Conservation (phyloP, 2,797 vertebrate genomes). For the Myotis pilosus region DNA sequence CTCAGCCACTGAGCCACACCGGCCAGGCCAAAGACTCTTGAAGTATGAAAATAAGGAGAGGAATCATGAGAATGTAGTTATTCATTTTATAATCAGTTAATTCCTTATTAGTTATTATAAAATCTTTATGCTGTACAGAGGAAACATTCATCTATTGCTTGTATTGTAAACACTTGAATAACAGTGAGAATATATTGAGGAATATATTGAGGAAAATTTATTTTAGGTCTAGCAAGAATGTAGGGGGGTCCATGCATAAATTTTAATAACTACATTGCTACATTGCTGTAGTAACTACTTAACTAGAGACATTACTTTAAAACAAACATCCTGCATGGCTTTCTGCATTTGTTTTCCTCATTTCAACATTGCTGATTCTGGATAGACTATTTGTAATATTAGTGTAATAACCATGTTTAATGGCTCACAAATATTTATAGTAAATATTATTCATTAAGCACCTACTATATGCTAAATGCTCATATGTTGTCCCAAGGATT, state of each 20-base stretch:
- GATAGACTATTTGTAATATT: neutral
- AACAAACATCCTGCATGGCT: neutral
- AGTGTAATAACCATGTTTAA: constrained; percentile 18
- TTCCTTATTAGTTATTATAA: neutral
- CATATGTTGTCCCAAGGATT: neutral
- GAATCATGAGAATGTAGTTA: neutral
- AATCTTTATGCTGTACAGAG: neutral
- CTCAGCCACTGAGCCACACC: too few species aligned
- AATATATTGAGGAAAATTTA: neutral
- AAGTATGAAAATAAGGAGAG: too few species aligned
- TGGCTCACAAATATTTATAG: constrained; percentile 18
- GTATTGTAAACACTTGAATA: neutral
- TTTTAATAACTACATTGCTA: constrained; percentile 12
- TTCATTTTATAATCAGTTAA: constrained; percentile 31
- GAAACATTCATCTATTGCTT: neutral
- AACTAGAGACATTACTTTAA: neutral
- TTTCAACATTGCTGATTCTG: constrained; percentile 16
- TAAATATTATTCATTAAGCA: neutral
- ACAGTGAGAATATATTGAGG: neutral
- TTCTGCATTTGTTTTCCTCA: constrained; percentile 16
- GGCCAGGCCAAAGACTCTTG: too few species aligned
- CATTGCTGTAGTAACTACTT: neutral
- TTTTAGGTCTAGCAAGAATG: constrained; percentile 16
- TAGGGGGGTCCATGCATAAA: neutral
- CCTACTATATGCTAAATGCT: neutral